Base-by-base conservation (phyloP, 2,888 invertebrate genomes). In the Exephanes ischioxanthus region DNA sequence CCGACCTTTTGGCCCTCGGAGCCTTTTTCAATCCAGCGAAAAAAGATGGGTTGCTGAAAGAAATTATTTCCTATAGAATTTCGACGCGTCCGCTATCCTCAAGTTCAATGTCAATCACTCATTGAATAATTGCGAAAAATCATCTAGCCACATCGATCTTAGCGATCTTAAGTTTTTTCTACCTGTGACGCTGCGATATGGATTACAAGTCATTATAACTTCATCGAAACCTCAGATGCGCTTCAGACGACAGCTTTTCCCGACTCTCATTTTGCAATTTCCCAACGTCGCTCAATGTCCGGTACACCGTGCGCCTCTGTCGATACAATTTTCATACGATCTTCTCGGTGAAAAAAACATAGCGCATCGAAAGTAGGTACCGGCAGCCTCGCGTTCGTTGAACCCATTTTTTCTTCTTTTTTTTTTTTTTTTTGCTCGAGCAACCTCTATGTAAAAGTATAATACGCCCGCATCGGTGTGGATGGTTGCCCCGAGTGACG, bases 401-500 rank as follows among this genome's bases (percentile, higher is more conserved):
- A 71, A 71, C 71, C 55, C n/a, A 33, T 55, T 55, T 41, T 37
- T 37, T 37, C 37, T 37, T 9, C 4, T 9, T 37, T 37, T 33
- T 33, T 33, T 33, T 33, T 71, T 58, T 53, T 72, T 19, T 63
- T 63, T 63, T 16, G 63, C 63, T 33, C 37, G 41, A 72, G 14
- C 55, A 19, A 41, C 53, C 9, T 55, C 37, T 30, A 33, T 53
- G 71, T 41, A 53, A 70, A 70, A 41, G 6, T 58, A 58, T 58
- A 61, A 58, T 55, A 26, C 41, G 58, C 61, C 45, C 61, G 58
- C 45, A 73, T 61, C 73, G 22, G 55, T 61, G 22, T 61, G 55
- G 73, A 73, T 61, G 72, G 72, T 37, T 72, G 55, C 55, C 51
- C 61, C 58, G 41, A 26, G 61, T 58, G 22, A 58, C 73, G 26